Evolutionary conservation across 2,797 vertebrate genomes (phyloP).

Genomic region (Apodemus agrarius): DNA sequence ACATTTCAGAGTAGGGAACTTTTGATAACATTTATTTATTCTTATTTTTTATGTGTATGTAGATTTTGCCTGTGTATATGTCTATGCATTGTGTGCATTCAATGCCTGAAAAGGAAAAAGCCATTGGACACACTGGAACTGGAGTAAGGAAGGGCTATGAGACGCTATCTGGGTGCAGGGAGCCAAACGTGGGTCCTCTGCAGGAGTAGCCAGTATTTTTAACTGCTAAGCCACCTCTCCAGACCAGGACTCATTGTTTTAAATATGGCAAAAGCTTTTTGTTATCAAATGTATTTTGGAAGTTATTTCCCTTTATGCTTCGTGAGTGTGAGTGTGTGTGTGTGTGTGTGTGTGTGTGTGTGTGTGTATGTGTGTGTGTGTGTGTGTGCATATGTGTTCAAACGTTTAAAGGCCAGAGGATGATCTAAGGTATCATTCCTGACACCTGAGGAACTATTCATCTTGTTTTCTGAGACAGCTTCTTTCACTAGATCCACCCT

Average conservation of each 20-base stretch:
- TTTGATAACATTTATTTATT: background rate
- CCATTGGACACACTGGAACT: background rate
- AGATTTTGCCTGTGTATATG: background rate
- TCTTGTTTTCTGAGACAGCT: background rate
- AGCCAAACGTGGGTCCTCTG: background rate
- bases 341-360: background rate
- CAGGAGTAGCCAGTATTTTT: background rate
- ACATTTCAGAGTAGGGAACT: background rate
- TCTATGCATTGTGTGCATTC: background rate
- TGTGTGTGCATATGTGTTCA: too few relatives aligned
- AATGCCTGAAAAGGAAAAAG: background rate
- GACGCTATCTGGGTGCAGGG: too few relatives aligned
- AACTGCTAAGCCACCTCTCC: background rate
- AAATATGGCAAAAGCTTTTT: slow-evolving; percentile 45
- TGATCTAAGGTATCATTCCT: background rate
- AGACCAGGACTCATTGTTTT: background rate
- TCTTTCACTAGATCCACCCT: background rate
- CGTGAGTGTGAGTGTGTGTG: background rate
- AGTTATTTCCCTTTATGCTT: slow-evolving; percentile 58
- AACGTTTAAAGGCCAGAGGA: background rate
- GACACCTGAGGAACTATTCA: background rate
- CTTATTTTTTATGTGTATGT: background rate
- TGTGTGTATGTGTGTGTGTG: too few relatives aligned
- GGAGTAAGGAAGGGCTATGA: background rate
- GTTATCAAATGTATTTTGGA: slow-evolving; percentile 77